Evolutionary conservation across 2,797 vertebrate species (phyloP).

Genomic region (Nasua narica): DNA sequence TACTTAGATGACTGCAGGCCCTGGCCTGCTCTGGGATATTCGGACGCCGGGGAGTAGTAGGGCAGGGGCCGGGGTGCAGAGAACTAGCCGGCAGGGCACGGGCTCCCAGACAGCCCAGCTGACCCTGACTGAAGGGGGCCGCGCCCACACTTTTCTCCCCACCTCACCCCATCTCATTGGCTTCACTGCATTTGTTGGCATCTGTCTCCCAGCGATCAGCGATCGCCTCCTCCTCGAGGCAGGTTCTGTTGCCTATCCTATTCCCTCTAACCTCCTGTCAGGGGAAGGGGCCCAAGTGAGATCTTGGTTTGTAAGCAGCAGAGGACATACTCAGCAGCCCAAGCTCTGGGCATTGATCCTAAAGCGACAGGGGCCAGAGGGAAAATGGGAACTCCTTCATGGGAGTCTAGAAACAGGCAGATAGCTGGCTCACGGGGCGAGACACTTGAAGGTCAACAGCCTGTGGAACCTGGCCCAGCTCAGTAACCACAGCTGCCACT

Average conservation of each 20-base stretch:
- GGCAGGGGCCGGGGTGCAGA: neutral
- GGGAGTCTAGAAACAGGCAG: neutral
- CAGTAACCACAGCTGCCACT: neutral
- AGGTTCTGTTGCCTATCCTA: neutral
- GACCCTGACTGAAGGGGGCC: no score
- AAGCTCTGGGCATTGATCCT: neutral
- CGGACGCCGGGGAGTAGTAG: neutral
- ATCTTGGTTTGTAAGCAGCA: neutral
- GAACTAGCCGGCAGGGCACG: neutral
- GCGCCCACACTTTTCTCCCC: neutral
- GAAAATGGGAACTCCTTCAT: neutral
- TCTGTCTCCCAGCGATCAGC: neutral
- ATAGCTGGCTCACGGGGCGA: neutral
- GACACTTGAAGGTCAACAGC: neutral
- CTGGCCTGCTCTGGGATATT: neutral
- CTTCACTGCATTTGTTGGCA: neutral
- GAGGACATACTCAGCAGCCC: neutral
- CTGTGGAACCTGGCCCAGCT: neutral
- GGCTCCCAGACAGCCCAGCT: neutral
- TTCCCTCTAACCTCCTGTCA: neutral
- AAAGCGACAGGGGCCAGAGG: neutral
- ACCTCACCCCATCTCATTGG: neutral
- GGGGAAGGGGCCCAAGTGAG: neutral
- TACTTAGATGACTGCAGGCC: neutral
- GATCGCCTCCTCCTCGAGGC: neutral